phyloP scores from a whole-genome alignment of 2,113 vertebrate genomes.

The Acanthochromis polyacanthus region DNA sequence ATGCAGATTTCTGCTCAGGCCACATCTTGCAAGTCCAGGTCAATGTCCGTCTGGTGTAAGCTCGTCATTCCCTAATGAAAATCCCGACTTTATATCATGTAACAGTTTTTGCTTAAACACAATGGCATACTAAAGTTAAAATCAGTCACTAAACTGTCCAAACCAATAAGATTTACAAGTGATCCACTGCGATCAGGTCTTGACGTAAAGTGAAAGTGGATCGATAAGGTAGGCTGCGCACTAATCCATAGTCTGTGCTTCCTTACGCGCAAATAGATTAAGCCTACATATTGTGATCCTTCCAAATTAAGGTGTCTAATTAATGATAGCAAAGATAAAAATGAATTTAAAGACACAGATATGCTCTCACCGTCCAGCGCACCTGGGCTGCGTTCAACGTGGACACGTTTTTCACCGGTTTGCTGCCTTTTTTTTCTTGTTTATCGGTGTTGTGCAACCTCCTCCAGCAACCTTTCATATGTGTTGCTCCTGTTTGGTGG shows the following conservation, averaged over 20 bases:
- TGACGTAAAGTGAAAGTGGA: constrained; percentile 17
- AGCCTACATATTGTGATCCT: background rate
- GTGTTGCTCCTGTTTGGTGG: constrained; percentile 14
- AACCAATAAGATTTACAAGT: background rate
- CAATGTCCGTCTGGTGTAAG: constrained; percentile 31
- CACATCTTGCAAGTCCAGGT: constrained; percentile 1
- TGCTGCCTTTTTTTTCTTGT: background rate
- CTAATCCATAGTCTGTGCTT: background rate
- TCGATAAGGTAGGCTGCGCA: background rate
- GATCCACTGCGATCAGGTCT: background rate
- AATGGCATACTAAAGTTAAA: background rate
- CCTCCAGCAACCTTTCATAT: background rate
- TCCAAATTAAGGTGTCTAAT: background rate
- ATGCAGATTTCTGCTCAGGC: background rate
- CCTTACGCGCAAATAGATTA: background rate
- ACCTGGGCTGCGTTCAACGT: background rate
- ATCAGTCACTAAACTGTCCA: background rate
- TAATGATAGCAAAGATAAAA: background rate
- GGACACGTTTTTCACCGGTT: background rate
- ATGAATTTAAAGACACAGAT: no score
- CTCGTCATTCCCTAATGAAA: background rate
- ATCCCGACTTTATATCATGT: background rate
- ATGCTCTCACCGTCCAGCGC: background rate
- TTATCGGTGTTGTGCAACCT: constrained; percentile 4
- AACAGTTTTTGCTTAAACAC: background rate